Percentiles rank a stretch among this genome's conserved stretches.
phyloP scores from a whole-genome alignment of 1,140 invertebrate species.

The Lepidurus arcticus region DNA sequence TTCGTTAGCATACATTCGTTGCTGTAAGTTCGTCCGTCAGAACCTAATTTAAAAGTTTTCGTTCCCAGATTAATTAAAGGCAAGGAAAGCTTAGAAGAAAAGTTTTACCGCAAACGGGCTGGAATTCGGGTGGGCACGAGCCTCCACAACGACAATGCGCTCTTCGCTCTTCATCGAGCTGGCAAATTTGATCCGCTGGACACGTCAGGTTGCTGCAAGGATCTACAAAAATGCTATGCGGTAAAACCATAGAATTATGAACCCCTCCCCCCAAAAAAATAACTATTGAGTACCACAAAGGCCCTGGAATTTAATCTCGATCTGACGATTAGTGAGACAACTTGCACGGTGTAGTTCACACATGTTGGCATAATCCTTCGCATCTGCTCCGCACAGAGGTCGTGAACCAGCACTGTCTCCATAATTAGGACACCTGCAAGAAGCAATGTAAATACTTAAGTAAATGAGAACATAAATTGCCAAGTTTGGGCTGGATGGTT shows the following conservation, averaged over 20 bases:
- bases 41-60: conserved; percentile 23
- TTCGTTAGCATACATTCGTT: conserved; percentile 51
- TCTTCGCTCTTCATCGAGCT: conserved; percentile 67
- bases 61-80: background rate
- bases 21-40: conserved; percentile 48
- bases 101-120: conserved; percentile 49
- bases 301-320: conserved; percentile 77
- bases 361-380: conserved; percentile 64
- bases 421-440: conserved; percentile 61
- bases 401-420: conserved; percentile 69
- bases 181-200: conserved; percentile 72
- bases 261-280: no score
- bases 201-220: conserved; percentile 70
- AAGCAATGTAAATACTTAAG: background rate
- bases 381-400: conserved; percentile 68
- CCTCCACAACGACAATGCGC: conserved; percentile 73
- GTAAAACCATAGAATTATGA: no score
- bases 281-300: conserved; percentile 71
- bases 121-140: conserved; percentile 50
- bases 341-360: conserved; percentile 75
- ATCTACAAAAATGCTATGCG: conserved; percentile 53
- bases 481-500: background rate
- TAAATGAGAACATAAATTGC: background rate
- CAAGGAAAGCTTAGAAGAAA: conserved; percentile 51
- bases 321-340: conserved; percentile 64